Evolutionary conservation across 2,113 vertebrate species (phyloP), one percentile per base, ranked within the genome.

Genomic region (Toxotes chatareus): DNA sequence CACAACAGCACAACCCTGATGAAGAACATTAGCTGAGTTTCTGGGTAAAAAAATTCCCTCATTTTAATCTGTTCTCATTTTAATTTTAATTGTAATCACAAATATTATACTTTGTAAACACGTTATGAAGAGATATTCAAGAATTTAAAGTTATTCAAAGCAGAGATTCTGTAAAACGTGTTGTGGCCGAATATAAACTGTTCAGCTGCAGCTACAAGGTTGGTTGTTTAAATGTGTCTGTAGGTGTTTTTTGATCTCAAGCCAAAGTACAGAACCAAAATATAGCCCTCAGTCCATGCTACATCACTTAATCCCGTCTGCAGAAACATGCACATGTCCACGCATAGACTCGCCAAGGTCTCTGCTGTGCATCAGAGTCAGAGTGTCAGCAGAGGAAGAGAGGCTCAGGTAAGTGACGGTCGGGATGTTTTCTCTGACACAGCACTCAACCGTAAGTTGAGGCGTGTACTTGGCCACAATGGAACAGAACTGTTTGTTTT

Each of bases 291-390:
- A 0, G 63, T 74, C 81, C 62, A 80, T 1, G 21, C 75, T 64
- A 62, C 80, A 80, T 75, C 75, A 57, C 61, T 31, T 86, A 86
- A 88, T 89, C 87, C 60, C 42, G 57, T 66, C 68, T 62, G 64
- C 70, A 77, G 80, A 83, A 85, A 79, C 81, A 79, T 83, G 86
- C 84, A 84, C 82, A 90, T 77, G 82, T 88, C 74, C 72, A 69
- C 47, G 74, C 82, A 70, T 7, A 73, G 71, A 82, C 80, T 76
- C 51, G 40, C 61, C 19, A 57, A 63, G 73, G 63, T 78, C 62
- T 81, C 61, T 61, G 42, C 55, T 65, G 83, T 53, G 21, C 32
- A 68, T 73, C 71, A 78, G 38, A 78, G 31, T 34, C 6, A 73
- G 65, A 78, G 56, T 69, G n/a, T 57, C 11, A 1, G 55, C 69